phyloP scores from a whole-genome alignment of 2,797 vertebrate species.

The Halcyon smyrnensis region DNA sequence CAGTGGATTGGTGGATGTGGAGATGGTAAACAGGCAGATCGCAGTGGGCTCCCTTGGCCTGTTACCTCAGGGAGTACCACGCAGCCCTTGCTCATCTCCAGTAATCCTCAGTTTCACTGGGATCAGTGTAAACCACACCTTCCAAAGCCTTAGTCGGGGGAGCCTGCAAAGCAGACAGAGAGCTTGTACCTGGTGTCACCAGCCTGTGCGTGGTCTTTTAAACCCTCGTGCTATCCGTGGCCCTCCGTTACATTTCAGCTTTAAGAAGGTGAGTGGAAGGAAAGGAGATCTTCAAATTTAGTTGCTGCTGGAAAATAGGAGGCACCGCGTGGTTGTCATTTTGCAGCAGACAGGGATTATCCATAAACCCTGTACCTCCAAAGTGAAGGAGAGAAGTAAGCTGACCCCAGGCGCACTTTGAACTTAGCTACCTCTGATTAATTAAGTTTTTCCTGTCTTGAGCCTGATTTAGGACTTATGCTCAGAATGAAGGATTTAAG shows the following conservation, averaged over 20 bases:
- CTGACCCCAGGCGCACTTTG: conserved; percentile 44
- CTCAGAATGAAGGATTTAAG: conserved; percentile 60
- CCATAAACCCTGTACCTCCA: not conserved
- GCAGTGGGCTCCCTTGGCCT: not conserved
- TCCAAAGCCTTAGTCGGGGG: not conserved
- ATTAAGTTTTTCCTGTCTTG: conserved; percentile 61
- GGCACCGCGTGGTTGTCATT: not conserved
- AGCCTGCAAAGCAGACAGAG: rapidly evolving
- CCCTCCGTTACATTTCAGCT: not conserved
- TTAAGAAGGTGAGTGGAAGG: conserved; percentile 15
- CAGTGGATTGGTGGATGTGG: not conserved
- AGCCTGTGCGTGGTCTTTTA: not conserved
- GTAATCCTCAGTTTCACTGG: not conserved
- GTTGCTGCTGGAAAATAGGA: not conserved
- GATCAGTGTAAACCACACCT: rapidly evolving
- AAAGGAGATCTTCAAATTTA: not conserved
- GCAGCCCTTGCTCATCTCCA: not conserved
- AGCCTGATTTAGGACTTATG: conserved; percentile 58
- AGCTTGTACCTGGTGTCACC: not conserved
- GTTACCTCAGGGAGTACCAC: not conserved
- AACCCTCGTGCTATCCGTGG: not conserved
- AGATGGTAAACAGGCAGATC: not conserved
- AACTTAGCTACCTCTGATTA: conserved; percentile 60
- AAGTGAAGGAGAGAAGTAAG: not conserved
- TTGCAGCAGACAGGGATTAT: conserved; percentile 44